phyloP scores from a whole-genome alignment of 1,140 invertebrate genomes.

The Schlechtendalia chinensis region DNA sequence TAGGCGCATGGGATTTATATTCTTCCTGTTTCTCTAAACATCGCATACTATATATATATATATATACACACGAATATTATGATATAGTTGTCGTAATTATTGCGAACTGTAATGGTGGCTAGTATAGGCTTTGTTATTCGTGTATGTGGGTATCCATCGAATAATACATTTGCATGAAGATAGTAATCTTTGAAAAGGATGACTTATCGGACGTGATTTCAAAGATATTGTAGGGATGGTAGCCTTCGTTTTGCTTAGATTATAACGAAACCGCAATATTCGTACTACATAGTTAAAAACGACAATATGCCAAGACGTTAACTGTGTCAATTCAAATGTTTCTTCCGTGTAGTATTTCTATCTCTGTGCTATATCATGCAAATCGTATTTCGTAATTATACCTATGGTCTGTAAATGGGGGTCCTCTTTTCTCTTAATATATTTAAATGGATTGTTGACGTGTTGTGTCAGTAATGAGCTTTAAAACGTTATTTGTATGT shows the following conservation, averaged over 20 bases:
- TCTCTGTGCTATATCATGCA: neutral
- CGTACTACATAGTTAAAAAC: too few species aligned
- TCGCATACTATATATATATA: too few species aligned
- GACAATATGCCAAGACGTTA: neutral
- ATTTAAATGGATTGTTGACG: neutral
- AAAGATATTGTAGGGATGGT: neutral
- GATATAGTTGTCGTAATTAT: neutral
- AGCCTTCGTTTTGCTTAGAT: neutral
- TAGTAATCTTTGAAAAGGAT: neutral
- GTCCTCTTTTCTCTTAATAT: neutral
- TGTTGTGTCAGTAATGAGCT: neutral
- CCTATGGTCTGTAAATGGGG: neutral
- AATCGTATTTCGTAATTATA: neutral
- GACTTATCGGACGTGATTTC: neutral
- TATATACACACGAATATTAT: too few species aligned
- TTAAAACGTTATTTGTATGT: neutral
- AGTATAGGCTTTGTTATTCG: neutral
- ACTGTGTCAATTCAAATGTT: neutral
- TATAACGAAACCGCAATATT: neutral
- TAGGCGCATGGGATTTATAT: too few species aligned
- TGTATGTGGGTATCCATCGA: too few species aligned
- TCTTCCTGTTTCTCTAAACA: too few species aligned
- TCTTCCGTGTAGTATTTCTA: neutral
- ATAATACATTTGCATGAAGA: neutral
- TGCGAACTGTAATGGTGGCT: neutral